Evolutionary conservation across 2,113 vertebrate genomes (phyloP).

Genomic region (human (Homo sapiens)): GRCh38 chr2:63580001-63580500

Average conservation of each 20-base stretch:
- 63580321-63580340: neutral
- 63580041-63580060: neutral
- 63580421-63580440: neutral
- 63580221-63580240: neutral
- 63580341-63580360: neutral
- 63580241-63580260: neutral
- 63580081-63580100: neutral
- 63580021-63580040: neutral
- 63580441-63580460: neutral
- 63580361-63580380: neutral
- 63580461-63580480: neutral
- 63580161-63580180: neutral
- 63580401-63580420: neutral
- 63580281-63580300: constrained; percentile 20
- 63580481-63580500: neutral
- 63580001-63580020: neutral
- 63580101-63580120: neutral
- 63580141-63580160: neutral
- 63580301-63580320: constrained; percentile 18
- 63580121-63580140: neutral
- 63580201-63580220: neutral
- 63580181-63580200: neutral
- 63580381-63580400: neutral
- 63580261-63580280: neutral
- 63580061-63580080: neutral